These are phyloP conservation scores for Ditula angustiorana DNA, from an alignment of 2,888 invertebrate species.

Conservation along the genomic window DNA sequence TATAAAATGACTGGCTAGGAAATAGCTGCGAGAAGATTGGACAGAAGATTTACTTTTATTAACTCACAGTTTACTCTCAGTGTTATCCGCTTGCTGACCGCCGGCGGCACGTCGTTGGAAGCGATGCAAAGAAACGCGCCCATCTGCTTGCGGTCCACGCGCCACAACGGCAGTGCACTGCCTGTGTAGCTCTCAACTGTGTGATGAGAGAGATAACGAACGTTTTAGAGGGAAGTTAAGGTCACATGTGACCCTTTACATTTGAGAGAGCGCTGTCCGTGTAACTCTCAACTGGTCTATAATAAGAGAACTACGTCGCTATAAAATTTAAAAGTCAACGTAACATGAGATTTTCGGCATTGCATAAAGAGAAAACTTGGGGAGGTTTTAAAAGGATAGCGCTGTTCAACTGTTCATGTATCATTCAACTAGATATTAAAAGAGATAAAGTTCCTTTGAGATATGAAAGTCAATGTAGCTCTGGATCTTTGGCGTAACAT, in stretches of 20 bases:
- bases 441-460: too few relatives aligned
- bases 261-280: too few relatives aligned
- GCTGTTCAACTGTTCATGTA: too few relatives aligned
- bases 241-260: neutral
- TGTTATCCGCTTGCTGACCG: slow-evolving; percentile 94
- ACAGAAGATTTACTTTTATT: slow-evolving; percentile 5
- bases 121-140: slow-evolving; percentile 97
- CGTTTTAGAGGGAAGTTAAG: neutral
- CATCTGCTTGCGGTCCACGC: slow-evolving; percentile 92
- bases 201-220: slow-evolving; percentile 33
- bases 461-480: too few relatives aligned
- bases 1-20: neutral
- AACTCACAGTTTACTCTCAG: slow-evolving; percentile 96
- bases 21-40: neutral
- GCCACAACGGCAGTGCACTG: slow-evolving; percentile 73
- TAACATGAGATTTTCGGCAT: too few relatives aligned
- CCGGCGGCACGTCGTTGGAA: slow-evolving; percentile 95
- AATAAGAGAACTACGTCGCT: too few relatives aligned
- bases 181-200: slow-evolving; percentile 49
- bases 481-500: too few relatives aligned
- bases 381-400: too few relatives aligned
- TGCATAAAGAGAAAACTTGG: too few relatives aligned
- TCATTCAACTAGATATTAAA: too few relatives aligned
- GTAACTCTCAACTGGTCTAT: too few relatives aligned
- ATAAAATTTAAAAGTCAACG: too few relatives aligned